These are phyloP conservation scores for Balanococcus diminutus DNA, from an alignment of 2,888 invertebrate genomes.

Conservation along the genomic window DNA sequence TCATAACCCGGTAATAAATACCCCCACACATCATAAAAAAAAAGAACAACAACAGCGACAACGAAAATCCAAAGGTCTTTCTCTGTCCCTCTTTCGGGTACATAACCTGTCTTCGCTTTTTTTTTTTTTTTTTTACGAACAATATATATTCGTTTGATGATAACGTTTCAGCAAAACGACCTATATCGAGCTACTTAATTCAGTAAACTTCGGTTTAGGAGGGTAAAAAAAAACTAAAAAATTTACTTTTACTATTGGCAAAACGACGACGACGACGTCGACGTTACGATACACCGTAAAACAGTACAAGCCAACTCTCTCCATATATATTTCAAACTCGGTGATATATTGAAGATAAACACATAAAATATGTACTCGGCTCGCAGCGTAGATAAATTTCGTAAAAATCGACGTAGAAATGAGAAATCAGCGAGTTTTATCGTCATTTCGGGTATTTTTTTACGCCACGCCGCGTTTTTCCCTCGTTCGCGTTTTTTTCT, in stretches of 20 bases:
- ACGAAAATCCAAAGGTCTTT: not conserved
- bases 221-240: not conserved
- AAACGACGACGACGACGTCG: not conserved
- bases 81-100: not conserved
- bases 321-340: conserved; percentile 38
- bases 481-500: not conserved
- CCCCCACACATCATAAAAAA: not conserved
- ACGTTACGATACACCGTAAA: conserved; percentile 35
- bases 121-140: not conserved
- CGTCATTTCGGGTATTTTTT: conserved; percentile 15
- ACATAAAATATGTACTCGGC: conserved; percentile 35
- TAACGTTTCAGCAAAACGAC: conserved; percentile 15
- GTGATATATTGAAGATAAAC: conserved; percentile 33
- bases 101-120: too few relatives aligned
- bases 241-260: conserved; percentile 26
- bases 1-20: not conserved
- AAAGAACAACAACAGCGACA: not conserved
- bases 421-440: conserved; percentile 25
- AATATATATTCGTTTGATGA: not conserved
- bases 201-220: not conserved
- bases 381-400: conserved; percentile 13
- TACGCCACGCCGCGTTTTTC: not conserved
- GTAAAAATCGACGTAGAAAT: conserved; percentile 27
- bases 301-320: conserved; percentile 32
- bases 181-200: conserved; percentile 20